Evolutionary conservation across 2,113 vertebrate genomes (phyloP).

Genomic region (Phalacrocorax carbo): DNA sequence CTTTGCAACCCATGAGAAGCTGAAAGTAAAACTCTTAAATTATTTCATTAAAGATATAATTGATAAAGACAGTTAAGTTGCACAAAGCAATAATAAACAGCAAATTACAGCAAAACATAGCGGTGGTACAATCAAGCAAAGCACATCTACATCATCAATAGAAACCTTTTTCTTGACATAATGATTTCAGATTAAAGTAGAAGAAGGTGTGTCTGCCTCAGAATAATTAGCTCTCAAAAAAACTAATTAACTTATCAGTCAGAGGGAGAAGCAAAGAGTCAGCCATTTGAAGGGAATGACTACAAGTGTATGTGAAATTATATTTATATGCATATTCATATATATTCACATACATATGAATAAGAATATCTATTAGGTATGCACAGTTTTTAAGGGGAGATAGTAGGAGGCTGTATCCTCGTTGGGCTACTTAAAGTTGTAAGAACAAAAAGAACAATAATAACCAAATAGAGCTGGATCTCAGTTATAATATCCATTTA

Average conservation of each 20-base stretch:
- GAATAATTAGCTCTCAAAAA: not conserved
- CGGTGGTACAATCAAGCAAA: slow-evolving; percentile 34
- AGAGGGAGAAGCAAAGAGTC: not conserved
- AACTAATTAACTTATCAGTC: not conserved
- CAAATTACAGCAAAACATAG: slow-evolving; percentile 49
- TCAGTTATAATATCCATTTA: not conserved
- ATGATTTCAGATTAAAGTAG: not conserved
- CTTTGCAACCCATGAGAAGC: not conserved
- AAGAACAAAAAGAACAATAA: not conserved
- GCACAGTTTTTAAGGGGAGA: not conserved
- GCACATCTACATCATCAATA: not conserved
- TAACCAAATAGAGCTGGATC: not conserved
- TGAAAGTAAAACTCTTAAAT: not conserved
- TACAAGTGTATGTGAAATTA: not conserved
- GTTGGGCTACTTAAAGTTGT: not conserved
- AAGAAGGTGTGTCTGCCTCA: not conserved
- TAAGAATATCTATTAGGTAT: not conserved
- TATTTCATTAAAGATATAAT: not conserved
- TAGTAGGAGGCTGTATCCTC: not conserved
- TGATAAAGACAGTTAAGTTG: not conserved
- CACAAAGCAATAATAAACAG: slow-evolving; percentile 22
- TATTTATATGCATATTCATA: not conserved
- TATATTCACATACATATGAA: not conserved
- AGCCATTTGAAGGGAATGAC: not conserved
- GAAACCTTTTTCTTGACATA: not conserved